Percentiles rank a stretch among this genome's conserved stretches.
phyloP scores from a whole-genome alignment of 2,888 invertebrate genomes.

The Elegia similella region DNA sequence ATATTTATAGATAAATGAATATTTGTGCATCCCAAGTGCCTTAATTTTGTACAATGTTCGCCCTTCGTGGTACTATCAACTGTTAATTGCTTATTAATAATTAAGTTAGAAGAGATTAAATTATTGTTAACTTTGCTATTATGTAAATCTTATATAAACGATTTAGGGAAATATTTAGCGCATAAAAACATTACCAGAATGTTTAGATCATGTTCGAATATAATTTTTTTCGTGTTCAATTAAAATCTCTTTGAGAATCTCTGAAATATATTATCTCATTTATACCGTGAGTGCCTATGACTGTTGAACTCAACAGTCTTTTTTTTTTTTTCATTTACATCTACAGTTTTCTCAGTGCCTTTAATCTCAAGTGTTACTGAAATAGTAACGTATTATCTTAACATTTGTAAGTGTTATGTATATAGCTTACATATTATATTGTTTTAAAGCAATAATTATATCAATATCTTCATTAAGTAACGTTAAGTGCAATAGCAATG shows the following conservation, averaged over 20 bases:
- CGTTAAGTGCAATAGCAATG: slow-evolving; percentile 75
- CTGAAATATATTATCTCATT: slow-evolving; percentile 31
- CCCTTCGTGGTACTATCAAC: slow-evolving; percentile 69
- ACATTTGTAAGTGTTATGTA: slow-evolving; percentile 42
- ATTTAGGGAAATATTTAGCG: slow-evolving; percentile 19
- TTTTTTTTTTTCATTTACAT: background rate
- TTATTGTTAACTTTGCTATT: slow-evolving; percentile 79
- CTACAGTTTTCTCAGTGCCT: slow-evolving; percentile 14
- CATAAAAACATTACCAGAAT: slow-evolving; percentile 36
- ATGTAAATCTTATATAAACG: slow-evolving; percentile 64
- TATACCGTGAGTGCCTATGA: slow-evolving; percentile 8
- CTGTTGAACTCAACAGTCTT: background rate
- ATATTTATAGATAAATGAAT: slow-evolving; percentile 67
- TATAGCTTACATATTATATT: slow-evolving; percentile 49
- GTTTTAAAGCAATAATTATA: slow-evolving; percentile 66
- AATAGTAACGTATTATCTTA: slow-evolving; percentile 10
- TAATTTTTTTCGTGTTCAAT: slow-evolving; percentile 34
- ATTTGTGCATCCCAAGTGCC: slow-evolving; percentile 76
- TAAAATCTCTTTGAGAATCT: slow-evolving; percentile 73
- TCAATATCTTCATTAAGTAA: slow-evolving; percentile 47
- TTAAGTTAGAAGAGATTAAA: slow-evolving; percentile 79
- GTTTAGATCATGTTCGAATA: slow-evolving; percentile 14
- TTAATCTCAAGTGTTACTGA: slow-evolving; percentile 13
- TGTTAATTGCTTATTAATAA: slow-evolving; percentile 70
- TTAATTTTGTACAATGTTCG: slow-evolving; percentile 77